Conservation (phyloP, 1,140 invertebrate genomes). For the Lordiphosa clarofinis region DNA sequence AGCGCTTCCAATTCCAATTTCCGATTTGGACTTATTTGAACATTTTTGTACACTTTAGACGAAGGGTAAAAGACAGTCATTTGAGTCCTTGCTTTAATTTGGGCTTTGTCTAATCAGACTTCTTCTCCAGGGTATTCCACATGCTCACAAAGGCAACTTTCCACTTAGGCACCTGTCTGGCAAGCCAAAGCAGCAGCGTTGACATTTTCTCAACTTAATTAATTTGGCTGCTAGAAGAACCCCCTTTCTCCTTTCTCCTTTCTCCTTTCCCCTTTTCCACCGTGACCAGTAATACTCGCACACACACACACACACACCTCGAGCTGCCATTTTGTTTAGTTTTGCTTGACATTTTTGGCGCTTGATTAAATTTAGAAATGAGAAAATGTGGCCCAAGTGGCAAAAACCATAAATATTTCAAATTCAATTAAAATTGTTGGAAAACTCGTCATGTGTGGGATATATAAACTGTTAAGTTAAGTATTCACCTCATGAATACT, state of each 20-base stretch:
- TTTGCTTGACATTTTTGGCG: conserved; percentile 63
- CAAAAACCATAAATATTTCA: conserved; percentile 60
- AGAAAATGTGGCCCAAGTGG: conserved; percentile 9
- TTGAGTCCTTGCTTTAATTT: too few relatives aligned
- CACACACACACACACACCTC: conserved; percentile 12
- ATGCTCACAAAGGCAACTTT: background rate
- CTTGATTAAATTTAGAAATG: conserved; percentile 62
- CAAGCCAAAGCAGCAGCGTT: conserved; percentile 62
- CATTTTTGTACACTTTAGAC: too few relatives aligned
- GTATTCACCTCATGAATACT: too few relatives aligned
- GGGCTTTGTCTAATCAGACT: background rate
- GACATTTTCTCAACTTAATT: conserved; percentile 77
- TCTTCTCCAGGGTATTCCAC: conserved; percentile 5
- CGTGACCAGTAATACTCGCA: background rate
- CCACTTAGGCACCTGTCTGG: background rate
- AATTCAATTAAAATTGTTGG: conserved; percentile 54
- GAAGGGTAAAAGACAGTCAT: too few relatives aligned
- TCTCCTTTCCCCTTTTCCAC: too few relatives aligned
- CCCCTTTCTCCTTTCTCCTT: background rate
- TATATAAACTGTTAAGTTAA: too few relatives aligned
- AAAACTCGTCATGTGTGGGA: too few relatives aligned
- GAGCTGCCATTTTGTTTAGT: conserved; percentile 61
- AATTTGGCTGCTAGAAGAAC: conserved; percentile 60
- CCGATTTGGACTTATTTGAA: too few relatives aligned
- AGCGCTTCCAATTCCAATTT: too few relatives aligned